phyloP scores from a whole-genome alignment of 2,113 vertebrate genomes.

The Siniperca knerii region DNA sequence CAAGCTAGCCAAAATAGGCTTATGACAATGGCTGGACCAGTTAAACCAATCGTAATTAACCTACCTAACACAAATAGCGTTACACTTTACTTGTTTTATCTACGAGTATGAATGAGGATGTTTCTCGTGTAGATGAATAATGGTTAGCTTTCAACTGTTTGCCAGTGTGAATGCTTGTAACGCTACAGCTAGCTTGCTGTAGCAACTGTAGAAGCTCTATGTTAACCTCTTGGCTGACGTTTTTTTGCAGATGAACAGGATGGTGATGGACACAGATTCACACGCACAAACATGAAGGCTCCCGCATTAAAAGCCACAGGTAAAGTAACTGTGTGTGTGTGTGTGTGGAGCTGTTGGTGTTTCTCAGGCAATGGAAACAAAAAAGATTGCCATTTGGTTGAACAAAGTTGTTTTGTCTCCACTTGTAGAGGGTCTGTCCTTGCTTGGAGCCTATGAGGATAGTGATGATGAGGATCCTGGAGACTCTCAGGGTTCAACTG shows the following conservation, averaged over 20 bases:
- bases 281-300: slow-evolving; percentile 80
- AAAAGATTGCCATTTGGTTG: not conserved
- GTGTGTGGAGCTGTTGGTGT: not conserved
- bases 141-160: not conserved
- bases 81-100: no score
- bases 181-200: not conserved
- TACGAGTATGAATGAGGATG: not conserved
- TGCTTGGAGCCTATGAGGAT: slow-evolving; percentile 96
- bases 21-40: rapidly evolving
- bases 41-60: no score
- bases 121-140: rapidly evolving
- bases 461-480: slow-evolving; percentile 93
- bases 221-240: slow-evolving; percentile 2
- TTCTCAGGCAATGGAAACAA: no score
- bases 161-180: not conserved
- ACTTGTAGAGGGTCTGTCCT: slow-evolving; percentile 91
- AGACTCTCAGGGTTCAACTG: slow-evolving; percentile 63
- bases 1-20: not conserved
- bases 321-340: slow-evolving; percentile 49
- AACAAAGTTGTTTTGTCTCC: not conserved
- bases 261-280: slow-evolving; percentile 81
- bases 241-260: slow-evolving; percentile 88
- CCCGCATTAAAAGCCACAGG: slow-evolving; percentile 92
- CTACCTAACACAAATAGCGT: rapidly evolving
- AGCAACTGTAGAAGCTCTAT: not conserved